Percentiles rank a stretch among this genome's conserved stretches.
These are phyloP conservation scores for Callopanchax toddi DNA, from an alignment of 2,113 vertebrate genomes.

Conservation along the genomic window DNA sequence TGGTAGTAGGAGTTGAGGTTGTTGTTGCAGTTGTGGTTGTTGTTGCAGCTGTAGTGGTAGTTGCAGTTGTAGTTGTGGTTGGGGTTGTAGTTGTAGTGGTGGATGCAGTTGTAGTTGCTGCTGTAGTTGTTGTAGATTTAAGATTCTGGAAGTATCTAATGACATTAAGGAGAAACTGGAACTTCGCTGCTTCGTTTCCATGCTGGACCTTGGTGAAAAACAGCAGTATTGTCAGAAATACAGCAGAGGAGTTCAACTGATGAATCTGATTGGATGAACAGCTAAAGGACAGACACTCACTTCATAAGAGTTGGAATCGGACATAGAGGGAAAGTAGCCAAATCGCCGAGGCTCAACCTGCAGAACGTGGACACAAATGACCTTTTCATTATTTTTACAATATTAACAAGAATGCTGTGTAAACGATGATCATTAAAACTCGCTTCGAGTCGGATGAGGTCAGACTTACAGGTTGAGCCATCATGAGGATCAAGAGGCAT, in stretches of 20 bases:
- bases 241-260: not conserved
- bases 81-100: too few relatives aligned
- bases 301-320: slow-evolving; percentile 1
- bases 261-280: not conserved
- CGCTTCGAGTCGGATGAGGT: too few relatives aligned
- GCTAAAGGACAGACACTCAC: slow-evolving; percentile 1
- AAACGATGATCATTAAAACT: too few relatives aligned
- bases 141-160: not conserved
- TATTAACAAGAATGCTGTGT: not conserved
- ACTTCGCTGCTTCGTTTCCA: too few relatives aligned
- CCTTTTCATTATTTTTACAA: not conserved
- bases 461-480: slow-evolving; percentile 64
- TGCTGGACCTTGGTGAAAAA: not conserved
- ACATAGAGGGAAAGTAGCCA: not conserved
- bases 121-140: not conserved
- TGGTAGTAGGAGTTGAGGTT: too few relatives aligned
- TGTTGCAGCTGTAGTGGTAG: too few relatives aligned
- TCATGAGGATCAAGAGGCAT: slow-evolving; percentile 58
- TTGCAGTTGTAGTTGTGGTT: too few relatives aligned
- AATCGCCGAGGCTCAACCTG: not conserved
- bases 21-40: too few relatives aligned
- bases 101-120: too few relatives aligned
- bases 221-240: not conserved
- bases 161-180: not conserved
- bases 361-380: too few relatives aligned